Evolutionary conservation across 1,140 invertebrate genomes (phyloP).

Genomic region (Hylaeus volcanicus): DNA sequence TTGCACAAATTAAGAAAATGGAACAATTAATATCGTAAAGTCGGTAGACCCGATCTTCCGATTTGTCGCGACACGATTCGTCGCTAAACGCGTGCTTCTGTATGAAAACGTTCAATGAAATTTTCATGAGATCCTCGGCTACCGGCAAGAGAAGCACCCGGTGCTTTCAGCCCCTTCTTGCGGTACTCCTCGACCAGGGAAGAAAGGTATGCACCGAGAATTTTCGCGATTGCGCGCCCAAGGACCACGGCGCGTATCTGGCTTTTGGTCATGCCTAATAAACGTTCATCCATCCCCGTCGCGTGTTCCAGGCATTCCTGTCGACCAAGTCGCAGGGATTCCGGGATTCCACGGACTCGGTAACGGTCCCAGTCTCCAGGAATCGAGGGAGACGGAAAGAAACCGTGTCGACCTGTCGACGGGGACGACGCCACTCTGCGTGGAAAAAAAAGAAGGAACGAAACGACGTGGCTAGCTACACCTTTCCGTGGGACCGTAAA

Average conservation of each 20-base stretch:
- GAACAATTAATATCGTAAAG: constrained; percentile 36
- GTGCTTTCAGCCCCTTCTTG: neutral
- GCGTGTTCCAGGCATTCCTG: constrained; percentile 46
- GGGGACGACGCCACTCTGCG: neutral
- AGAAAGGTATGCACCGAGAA: constrained; percentile 4
- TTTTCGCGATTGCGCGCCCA: constrained; percentile 2
- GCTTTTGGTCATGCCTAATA: constrained; percentile 55
- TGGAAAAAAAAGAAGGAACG: neutral
- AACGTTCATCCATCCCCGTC: constrained; percentile 47
- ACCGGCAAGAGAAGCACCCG: neutral
- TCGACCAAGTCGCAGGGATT: constrained; percentile 41
- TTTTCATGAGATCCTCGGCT: constrained; percentile 33
- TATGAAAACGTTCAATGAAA: constrained; percentile 54
- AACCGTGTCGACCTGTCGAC: neutral
- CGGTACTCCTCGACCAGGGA: neutral
- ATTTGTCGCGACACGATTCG: neutral
- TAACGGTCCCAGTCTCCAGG: constrained; percentile 32
- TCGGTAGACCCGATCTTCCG: neutral
- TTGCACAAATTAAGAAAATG: neutral
- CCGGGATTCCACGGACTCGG: constrained; percentile 34
- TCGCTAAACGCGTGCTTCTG: constrained; percentile 9
- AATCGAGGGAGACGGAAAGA: constrained; percentile 21
- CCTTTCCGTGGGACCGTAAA: neutral
- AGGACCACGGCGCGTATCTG: neutral
- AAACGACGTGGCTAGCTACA: constrained; percentile 32